A percentile compares a stretch with the other conserved stretches of the same genome.
These are phyloP conservation scores for Peromyscus attwateri DNA, from an alignment of 2,797 vertebrate genomes.

Conservation along the genomic window DNA sequence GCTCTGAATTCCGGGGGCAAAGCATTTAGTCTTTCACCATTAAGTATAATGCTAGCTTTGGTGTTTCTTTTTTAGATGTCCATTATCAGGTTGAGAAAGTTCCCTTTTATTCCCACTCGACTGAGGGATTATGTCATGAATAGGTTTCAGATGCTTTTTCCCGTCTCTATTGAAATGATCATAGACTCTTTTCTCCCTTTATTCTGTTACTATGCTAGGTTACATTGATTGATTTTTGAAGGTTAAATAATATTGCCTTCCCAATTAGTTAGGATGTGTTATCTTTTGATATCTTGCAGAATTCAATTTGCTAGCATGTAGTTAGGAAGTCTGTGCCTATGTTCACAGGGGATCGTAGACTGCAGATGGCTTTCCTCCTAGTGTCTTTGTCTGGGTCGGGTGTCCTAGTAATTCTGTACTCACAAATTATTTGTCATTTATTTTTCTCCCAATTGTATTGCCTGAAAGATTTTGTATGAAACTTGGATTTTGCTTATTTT, in stretches of 20 bases:
- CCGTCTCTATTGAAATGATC: conserved; percentile 53
- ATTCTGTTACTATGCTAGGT: conserved; percentile 35
- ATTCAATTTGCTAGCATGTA: conserved; percentile 62
- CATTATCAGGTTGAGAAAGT: conserved; percentile 63
- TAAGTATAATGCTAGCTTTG: conserved; percentile 16
- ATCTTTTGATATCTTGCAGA: conserved; percentile 33
- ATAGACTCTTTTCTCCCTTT: conserved; percentile 58
- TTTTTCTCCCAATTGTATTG: conserved; percentile 24
- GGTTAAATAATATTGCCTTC: conserved; percentile 53
- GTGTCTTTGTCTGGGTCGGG: conserved; percentile 11
- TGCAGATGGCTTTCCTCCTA: conserved; percentile 5
- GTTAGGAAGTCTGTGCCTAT: conserved; percentile 33
- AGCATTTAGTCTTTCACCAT: conserved; percentile 67
- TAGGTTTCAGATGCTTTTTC: conserved; percentile 61
- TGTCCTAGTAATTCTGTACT: not conserved
- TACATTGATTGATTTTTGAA: conserved; percentile 71
- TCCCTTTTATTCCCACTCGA: conserved; percentile 62
- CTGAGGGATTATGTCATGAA: conserved; percentile 51
- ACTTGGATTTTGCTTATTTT: not conserved
- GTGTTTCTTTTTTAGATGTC: conserved; percentile 45
- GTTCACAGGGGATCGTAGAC: conserved; percentile 23
- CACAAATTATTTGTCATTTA: not conserved
- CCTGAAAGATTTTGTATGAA: conserved; percentile 29
- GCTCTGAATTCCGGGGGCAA: conserved; percentile 45
- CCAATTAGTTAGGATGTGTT: conserved; percentile 58